Evolutionary conservation across 2,888 invertebrate species (phyloP).

Genomic region (Therioaphis trifolii): DNA sequence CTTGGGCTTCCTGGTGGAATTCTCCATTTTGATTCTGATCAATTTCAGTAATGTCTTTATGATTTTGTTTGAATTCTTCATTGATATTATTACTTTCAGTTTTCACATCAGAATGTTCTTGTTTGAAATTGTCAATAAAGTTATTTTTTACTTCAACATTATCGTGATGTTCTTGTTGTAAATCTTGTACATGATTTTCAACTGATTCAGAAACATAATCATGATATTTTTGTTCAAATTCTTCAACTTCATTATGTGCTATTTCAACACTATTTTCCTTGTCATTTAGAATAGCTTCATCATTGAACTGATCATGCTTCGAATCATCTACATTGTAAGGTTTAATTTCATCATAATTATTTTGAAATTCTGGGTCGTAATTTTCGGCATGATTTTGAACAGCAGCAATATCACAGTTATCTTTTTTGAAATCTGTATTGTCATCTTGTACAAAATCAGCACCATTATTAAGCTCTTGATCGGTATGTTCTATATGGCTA

Average conservation of each 20-base stretch:
- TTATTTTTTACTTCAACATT: not conserved
- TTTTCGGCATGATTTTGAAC: not conserved
- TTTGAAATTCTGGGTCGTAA: not conserved
- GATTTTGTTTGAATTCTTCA: conserved; percentile 18
- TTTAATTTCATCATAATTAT: not conserved
- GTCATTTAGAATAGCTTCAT: conserved; percentile 14
- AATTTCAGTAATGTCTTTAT: not conserved
- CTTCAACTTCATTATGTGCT: not conserved
- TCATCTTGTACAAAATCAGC: not conserved
- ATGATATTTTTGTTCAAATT: conserved; percentile 6
- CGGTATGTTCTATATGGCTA: not conserved
- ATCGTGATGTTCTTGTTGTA: not conserved
- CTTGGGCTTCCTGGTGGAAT: not conserved
- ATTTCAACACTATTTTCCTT: not conserved
- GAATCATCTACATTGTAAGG: not conserved
- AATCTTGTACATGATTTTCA: not conserved
- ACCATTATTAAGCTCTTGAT: conserved; percentile 6
- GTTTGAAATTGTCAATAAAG: not conserved
- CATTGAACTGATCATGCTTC: not conserved
- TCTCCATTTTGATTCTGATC: not conserved
- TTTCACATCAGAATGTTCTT: not conserved
- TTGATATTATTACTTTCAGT: not conserved
- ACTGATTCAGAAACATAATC: not conserved
- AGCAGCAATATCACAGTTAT: not conserved
- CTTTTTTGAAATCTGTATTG: not conserved